Evolutionary conservation across 2,113 vertebrate genomes (phyloP).

Genomic region (Apistogramma diplotaenia): DNA sequence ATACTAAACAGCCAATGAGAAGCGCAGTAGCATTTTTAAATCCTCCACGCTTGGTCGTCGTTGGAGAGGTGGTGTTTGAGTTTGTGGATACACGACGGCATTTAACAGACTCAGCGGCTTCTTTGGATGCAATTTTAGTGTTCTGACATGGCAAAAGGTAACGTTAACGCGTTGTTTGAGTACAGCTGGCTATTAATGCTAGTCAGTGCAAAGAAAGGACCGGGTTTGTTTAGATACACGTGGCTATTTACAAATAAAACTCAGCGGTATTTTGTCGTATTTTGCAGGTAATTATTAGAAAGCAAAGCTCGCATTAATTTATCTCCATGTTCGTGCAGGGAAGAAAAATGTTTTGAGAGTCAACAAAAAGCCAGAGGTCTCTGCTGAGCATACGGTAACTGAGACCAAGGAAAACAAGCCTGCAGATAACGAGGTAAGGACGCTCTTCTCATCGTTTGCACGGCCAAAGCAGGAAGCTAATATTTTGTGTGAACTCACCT

Average conservation of each 20-base stretch:
- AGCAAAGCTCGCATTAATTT: neutral
- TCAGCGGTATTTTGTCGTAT: neutral
- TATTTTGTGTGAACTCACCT: neutral
- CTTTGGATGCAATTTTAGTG: neutral
- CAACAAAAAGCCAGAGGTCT: slow-evolving; percentile 63
- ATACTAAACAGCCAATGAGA: slow-evolving; percentile 48
- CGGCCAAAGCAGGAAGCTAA: neutral
- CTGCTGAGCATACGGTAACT: slow-evolving; percentile 17
- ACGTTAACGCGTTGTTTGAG: neutral
- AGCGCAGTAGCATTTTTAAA: slow-evolving; percentile 53
- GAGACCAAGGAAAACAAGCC: slow-evolving; percentile 79
- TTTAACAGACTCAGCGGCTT: neutral
- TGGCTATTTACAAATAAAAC: slow-evolving; percentile 2
- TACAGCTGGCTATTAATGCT: neutral
- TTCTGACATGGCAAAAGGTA: slow-evolving; percentile 78
- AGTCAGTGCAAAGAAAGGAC: neutral
- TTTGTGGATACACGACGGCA: neutral
- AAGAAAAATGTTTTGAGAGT: slow-evolving; percentile 61
- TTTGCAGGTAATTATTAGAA: neutral
- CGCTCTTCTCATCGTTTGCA: neutral
- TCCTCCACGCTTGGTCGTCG: slow-evolving; percentile 7
- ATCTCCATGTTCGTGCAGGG: slow-evolving; percentile 45
- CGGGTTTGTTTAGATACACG: neutral
- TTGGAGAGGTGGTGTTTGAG: neutral
- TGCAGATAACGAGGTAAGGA: slow-evolving; percentile 38